phyloP scores from a whole-genome alignment of 2,113 vertebrate species.

The Xenotilapia leptura region DNA sequence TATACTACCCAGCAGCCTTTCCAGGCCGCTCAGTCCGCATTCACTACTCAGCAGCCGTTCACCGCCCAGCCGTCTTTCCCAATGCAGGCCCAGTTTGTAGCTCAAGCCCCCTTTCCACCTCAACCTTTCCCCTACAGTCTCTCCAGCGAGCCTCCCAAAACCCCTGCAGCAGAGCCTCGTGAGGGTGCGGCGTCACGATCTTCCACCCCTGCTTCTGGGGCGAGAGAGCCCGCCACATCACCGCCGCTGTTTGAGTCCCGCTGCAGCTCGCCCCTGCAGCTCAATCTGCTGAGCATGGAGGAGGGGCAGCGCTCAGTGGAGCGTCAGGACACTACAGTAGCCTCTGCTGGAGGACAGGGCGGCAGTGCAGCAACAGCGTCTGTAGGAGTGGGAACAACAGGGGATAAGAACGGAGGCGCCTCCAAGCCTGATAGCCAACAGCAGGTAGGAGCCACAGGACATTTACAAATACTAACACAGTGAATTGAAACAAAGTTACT shows the following conservation, averaged over 20 bases:
- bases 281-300: conserved; percentile 90
- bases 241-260: conserved; percentile 84
- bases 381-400: conserved; percentile 7
- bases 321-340: conserved; percentile 48
- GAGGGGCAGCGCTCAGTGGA: conserved; percentile 74
- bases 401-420: conserved; percentile 29
- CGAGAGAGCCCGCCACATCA: conserved; percentile 56
- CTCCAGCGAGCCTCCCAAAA: conserved; percentile 58
- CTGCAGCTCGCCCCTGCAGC: conserved; percentile 89
- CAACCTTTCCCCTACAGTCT: conserved; percentile 66
- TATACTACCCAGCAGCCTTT: conserved; percentile 63
- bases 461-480: neutral
- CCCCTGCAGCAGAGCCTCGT: conserved; percentile 17
- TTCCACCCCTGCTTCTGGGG: conserved; percentile 67
- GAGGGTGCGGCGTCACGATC: conserved; percentile 63
- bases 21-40: conserved; percentile 21
- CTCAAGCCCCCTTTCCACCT: conserved; percentile 32
- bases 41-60: conserved; percentile 46
- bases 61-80: conserved; percentile 64
- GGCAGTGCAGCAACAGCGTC: conserved; percentile 7
- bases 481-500: neutral
- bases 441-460: conserved; percentile 62
- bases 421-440: conserved; percentile 38
- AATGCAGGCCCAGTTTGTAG: conserved; percentile 51
- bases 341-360: neutral